Conservation (phyloP, 2,113 vertebrate species). For the Alligator sinensis region DNA sequence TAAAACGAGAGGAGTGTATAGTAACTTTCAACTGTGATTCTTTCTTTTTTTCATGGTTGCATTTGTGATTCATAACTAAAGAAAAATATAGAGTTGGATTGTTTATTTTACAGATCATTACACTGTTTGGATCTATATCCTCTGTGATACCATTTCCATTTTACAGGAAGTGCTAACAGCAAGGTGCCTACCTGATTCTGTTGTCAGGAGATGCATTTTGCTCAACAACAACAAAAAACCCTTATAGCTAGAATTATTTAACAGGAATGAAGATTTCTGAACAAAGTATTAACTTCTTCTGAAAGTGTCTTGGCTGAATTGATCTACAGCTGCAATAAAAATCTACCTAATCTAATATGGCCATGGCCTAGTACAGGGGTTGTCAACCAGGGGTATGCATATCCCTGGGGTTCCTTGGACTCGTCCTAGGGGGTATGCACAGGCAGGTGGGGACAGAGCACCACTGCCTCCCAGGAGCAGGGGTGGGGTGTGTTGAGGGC, state of each 20-base stretch:
- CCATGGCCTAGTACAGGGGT: too few species aligned
- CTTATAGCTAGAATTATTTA: neutral
- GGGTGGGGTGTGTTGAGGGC: too few species aligned
- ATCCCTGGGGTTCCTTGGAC: too few species aligned
- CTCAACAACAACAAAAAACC: too few species aligned
- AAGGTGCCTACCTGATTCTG: too few species aligned
- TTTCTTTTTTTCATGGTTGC: neutral
- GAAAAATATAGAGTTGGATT: neutral
- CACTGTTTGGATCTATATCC: neutral
- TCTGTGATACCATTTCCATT: neutral
- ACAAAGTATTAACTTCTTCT: neutral
- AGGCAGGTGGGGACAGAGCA: too few species aligned
- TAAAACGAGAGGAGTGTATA: neutral
- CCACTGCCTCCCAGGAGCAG: too few species aligned
- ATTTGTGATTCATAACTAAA: neutral
- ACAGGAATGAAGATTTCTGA: neutral
- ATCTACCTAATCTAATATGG: neutral
- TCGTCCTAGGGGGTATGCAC: too few species aligned
- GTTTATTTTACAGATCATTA: neutral
- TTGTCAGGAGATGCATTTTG: too few species aligned
- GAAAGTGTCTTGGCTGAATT: neutral
- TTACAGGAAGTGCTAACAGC: too few species aligned
- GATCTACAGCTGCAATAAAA: neutral
- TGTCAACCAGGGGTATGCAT: too few species aligned
- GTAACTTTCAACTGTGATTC: neutral